phyloP scores from a whole-genome alignment of 2,797 vertebrate species.

The Champsocephalus gunnari region DNA sequence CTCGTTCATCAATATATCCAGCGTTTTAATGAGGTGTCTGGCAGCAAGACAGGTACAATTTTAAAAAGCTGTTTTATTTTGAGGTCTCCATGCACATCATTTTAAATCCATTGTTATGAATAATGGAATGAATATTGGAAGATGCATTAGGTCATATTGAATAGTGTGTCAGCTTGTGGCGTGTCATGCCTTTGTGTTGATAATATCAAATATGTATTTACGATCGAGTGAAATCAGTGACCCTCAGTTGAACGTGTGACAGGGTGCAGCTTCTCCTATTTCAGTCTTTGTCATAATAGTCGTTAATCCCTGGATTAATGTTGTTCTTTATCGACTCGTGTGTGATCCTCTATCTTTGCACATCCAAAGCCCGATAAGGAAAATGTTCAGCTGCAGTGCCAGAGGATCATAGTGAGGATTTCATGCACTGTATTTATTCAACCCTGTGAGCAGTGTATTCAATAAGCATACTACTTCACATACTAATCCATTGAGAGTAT shows the following conservation, averaged over 20 bases:
- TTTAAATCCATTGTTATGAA: conserved; percentile 29
- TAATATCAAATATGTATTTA: conserved; percentile 39
- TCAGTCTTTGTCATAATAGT: conserved; percentile 49
- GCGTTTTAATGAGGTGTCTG: conserved; percentile 80
- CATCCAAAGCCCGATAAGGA: conserved; percentile 38
- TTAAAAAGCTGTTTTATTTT: conserved; percentile 8
- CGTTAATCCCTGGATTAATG: conserved; percentile 56
- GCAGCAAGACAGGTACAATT: conserved; percentile 76
- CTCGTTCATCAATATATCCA: conserved; percentile 80
- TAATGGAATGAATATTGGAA: conserved; percentile 47
- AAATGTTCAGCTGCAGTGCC: conserved; percentile 5
- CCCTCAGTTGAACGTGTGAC: conserved; percentile 7
- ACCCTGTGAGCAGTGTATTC: not conserved
- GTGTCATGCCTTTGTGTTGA: conserved; percentile 20
- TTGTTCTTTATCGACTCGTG: conserved; percentile 35
- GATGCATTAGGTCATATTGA: conserved; percentile 49
- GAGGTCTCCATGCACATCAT: conserved; percentile 3
- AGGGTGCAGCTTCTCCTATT: conserved; percentile 16
- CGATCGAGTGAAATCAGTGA: conserved; percentile 23
- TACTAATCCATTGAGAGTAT: not conserved
- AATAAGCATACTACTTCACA: not conserved
- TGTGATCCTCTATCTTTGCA: conserved; percentile 51
- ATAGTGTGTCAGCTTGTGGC: conserved; percentile 32
- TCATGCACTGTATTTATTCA: conserved; percentile 15
- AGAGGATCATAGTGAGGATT: conserved; percentile 22